Conservation (phyloP, 2,113 vertebrate species). For the Myrmecobius fasciatus region DNA sequence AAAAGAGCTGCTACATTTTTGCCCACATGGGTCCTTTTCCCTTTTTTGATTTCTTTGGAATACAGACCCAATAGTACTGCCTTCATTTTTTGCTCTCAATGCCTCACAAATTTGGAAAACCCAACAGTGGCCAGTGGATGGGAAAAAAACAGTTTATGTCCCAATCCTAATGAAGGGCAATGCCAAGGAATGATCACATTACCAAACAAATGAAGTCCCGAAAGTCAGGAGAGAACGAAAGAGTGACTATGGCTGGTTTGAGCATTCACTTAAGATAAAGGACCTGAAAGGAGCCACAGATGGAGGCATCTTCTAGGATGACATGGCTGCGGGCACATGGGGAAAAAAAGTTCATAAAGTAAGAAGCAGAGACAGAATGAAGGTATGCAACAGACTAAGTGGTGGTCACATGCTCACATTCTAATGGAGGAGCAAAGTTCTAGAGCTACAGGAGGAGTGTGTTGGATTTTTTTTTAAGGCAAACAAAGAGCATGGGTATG, state of each 20-base stretch:
- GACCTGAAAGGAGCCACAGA: not conserved
- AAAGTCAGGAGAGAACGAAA: not conserved
- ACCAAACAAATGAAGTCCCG: not conserved
- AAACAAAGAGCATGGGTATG: not conserved
- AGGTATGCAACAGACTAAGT: not conserved
- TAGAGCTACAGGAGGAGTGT: too few species aligned
- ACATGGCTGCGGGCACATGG: not conserved
- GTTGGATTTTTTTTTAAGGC: too few species aligned
- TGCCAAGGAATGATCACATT: too few species aligned
- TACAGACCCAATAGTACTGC: too few species aligned
- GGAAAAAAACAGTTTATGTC: too few species aligned
- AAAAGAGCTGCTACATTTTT: too few species aligned
- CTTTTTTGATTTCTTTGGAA: too few species aligned
- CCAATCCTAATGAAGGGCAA: not conserved
- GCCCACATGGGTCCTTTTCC: too few species aligned
- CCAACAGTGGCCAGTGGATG: too few species aligned
- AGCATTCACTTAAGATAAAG: conserved; percentile 1
- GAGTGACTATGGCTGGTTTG: not conserved
- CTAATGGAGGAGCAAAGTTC: not conserved
- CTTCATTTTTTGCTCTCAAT: too few species aligned
- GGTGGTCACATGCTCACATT: not conserved
- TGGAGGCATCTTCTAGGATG: not conserved
- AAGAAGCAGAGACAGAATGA: not conserved
- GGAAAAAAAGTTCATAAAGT: not conserved
- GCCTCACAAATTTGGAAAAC: too few species aligned